These are phyloP conservation scores for Gymnogyps californianus DNA, from an alignment of 2,113 vertebrate genomes.

Conservation along the genomic window DNA sequence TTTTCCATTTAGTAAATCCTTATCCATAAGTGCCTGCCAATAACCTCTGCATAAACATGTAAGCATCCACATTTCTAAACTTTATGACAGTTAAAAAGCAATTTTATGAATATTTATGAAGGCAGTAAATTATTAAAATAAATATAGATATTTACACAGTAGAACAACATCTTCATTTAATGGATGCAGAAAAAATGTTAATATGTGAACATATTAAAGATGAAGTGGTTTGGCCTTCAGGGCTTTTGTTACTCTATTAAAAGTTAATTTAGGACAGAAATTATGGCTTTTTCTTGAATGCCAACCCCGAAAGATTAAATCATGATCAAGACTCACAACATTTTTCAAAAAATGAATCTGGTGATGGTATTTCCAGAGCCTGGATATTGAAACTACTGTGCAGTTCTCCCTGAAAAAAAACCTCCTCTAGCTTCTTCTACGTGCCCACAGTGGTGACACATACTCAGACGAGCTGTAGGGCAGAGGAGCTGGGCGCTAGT, in stretches of 20 bases:
- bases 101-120: conserved; percentile 59
- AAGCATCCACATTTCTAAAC: conserved; percentile 14
- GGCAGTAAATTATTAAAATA: conserved; percentile 59
- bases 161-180: conserved; percentile 55
- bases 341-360: neutral
- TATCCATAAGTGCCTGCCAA: neutral
- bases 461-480: neutral
- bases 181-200: conserved; percentile 44
- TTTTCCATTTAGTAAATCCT: conserved; percentile 6
- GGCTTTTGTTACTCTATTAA: conserved; percentile 54
- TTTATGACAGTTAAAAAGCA: conserved; percentile 44
- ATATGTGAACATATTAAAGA: conserved; percentile 48
- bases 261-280: conserved; percentile 51
- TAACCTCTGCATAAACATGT: neutral
- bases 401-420: neutral
- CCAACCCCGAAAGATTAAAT: conserved; percentile 17
- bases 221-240: conserved; percentile 30
- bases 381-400: neutral
- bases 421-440: neutral
- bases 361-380: neutral
- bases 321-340: neutral
- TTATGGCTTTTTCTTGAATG: neutral
- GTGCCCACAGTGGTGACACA: neutral
- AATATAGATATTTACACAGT: conserved; percentile 57
- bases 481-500: neutral